Percentiles rank a stretch among this genome's conserved stretches.
Evolutionary conservation across 2,113 vertebrate species (phyloP).

Genomic region (Sylvilagus bachmani): DNA sequence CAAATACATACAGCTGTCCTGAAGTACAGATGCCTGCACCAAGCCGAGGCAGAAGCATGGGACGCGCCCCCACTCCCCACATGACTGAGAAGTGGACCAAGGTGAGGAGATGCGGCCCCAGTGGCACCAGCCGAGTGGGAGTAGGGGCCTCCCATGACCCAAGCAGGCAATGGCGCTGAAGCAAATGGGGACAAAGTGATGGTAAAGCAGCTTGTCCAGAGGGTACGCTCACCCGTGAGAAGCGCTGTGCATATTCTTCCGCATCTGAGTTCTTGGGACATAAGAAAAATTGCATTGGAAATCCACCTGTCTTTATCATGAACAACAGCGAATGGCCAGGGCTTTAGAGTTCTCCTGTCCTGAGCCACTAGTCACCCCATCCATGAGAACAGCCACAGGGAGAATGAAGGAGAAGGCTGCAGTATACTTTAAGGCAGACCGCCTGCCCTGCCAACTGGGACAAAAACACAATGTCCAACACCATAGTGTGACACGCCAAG

Average conservation of each 20-base stretch:
- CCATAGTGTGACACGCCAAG: constrained; percentile 93
- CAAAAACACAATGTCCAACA: constrained; percentile 92
- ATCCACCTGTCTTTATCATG: constrained; percentile 95
- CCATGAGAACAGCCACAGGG: constrained; percentile 83
- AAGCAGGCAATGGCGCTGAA: constrained; percentile 81
- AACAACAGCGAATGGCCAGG: constrained; percentile 90
- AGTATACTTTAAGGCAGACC: constrained; percentile 87
- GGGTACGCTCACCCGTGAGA: constrained; percentile 94
- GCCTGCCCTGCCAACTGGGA: constrained; percentile 84
- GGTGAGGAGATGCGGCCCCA: constrained; percentile 74
- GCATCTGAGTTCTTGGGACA: constrained; percentile 94
- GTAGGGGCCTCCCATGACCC: constrained; percentile 84
- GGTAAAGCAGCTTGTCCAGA: constrained; percentile 92
- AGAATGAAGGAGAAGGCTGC: constrained; percentile 88
- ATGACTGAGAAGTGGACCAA: constrained; percentile 94
- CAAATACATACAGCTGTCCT: constrained; percentile 92
- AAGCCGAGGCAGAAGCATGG: constrained; percentile 99
- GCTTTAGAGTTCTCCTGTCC: constrained; percentile 82
- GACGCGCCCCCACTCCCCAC: constrained; percentile 92
- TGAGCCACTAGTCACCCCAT: too few species aligned
- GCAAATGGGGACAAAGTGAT: constrained; percentile 71
- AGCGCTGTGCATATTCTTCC: constrained; percentile 98
- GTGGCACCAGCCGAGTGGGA: constrained; percentile 65
- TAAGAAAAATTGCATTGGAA: constrained; percentile 96
- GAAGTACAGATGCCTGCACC: constrained; percentile 96